Base-by-base conservation (phyloP, 2,888 invertebrate species). In the Nymphalis c-album region DNA sequence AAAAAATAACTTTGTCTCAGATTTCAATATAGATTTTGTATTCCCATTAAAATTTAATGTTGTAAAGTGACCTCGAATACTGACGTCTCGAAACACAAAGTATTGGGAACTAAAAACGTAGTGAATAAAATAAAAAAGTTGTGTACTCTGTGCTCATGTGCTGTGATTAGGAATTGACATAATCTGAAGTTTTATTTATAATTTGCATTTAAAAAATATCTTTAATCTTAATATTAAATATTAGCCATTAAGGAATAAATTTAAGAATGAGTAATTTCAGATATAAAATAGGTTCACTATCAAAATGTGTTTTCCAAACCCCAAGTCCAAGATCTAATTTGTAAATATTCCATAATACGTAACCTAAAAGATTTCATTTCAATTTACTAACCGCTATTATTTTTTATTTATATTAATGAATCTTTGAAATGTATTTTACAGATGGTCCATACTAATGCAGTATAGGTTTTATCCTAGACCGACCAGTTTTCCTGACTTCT, bases 401-500 rank as follows among this genome's bases (percentile, higher is more conserved):
- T 31, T 13, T 46, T 53, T 53, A 22, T 17, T 5, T 45, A 20
- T 18, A 53, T 45, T 13, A 16, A 57, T 35, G 31, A 35, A 8
- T 64, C 45, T 64, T 40, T 46, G 45, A 46, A 61, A 47, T 51
- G 16, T 31, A 4, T 62, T 47, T 68, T 82, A 53, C 71, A 88
- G 88, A 68, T 71, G 74, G 62, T 63, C 75, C 57, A 68, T 72
- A 13, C 22, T 74, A 53, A 40, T 74, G 47, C 83, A 81, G 68
- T 76, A 67, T 63, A 80, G 85, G 71, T 73, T 74, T 61, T 90
- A 90, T 79, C 76, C 88, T 60, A 79, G 81, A 68, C 78, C 83
- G 4, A 88, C 87, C 13, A 81, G 81, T 74, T 90, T 90, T 73
- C 88, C 90, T 7, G 88, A 87, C 55, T 91, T 78, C 74, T 91